Base-by-base conservation (phyloP, 1,140 invertebrate species). In the Mycetomoellerius zeteki region DNA sequence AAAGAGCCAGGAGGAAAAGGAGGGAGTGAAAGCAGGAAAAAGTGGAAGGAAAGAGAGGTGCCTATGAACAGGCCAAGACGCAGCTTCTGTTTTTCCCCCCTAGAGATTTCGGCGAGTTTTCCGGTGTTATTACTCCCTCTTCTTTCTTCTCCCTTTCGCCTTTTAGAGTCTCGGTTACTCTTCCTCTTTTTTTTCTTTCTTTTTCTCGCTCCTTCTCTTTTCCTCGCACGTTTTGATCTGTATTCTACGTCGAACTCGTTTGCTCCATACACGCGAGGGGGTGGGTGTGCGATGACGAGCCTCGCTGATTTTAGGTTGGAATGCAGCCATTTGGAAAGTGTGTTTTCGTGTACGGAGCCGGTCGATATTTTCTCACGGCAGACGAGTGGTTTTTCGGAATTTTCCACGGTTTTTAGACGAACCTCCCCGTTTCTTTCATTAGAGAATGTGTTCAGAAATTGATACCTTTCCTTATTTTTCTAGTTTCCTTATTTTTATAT, bases 61-160 rank as follows among this genome's bases (percentile, higher is more conserved):
- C 54, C 76, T 52, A 76, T 47, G 64, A 86, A 56, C 69, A 65
- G 60, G 78, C 78, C 86, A 91, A 91, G 87, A 88, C 78, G 65
- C 80, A 58, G 90, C 90, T 91, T 89, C 90, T 89, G 90, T 91
- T 91, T 88, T 56, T 62, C 73, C 72, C 67, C 14, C 62, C 77
- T 60, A 60, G 90, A 89, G 84, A 91, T 91, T 91, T 89, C 90
- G 84, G 77, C 87, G 77, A 88, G 50, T 91, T 91, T 91, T 91
- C 90, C 62, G 84, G 47, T 85, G 85, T 86, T 85, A 62, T 86
- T 85, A 58, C 58, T 60, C 56, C 56, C 47, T 88, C 60, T 52
- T 54, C 76, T 60, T 85, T 81, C 85, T 71, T 69, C 69, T 88
- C 19, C 47, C 24, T 30, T 56, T 52, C 60, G 0, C 27, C 43